A percentile compares a stretch with the other conserved stretches of the same genome.
phyloP scores from a whole-genome alignment of 1,140 invertebrate species.

The Lepeophtheirus salmonis region DNA sequence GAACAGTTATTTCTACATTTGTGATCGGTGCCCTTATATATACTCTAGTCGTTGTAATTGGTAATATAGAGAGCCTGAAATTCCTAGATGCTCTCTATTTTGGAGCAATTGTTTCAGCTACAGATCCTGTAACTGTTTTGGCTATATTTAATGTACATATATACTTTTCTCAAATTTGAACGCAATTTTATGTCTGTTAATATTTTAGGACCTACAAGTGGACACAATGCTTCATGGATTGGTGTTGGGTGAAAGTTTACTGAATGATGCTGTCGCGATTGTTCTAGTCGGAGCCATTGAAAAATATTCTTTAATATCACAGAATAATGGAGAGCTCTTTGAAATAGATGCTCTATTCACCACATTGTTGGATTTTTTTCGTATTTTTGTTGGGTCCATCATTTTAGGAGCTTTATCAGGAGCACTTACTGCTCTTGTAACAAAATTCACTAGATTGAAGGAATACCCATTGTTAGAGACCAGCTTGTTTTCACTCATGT shows the following conservation, averaged over 20 bases:
- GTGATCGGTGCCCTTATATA: slow-evolving; percentile 49
- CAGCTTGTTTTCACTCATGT: slow-evolving; percentile 86
- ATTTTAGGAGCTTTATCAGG: slow-evolving; percentile 74
- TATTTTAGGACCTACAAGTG: slow-evolving; percentile 77
- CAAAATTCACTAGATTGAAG: slow-evolving; percentile 56
- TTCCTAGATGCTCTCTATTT: slow-evolving; percentile 86
- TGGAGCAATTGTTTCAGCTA: slow-evolving; percentile 86
- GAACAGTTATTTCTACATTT: slow-evolving; percentile 19
- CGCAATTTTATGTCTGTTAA: neutral
- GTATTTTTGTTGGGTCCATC: slow-evolving; percentile 73
- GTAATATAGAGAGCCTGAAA: slow-evolving; percentile 45
- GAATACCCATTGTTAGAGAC: slow-evolving; percentile 87
- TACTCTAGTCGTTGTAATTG: slow-evolving; percentile 59
- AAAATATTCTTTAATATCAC: slow-evolving; percentile 55
- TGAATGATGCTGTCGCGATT: slow-evolving; percentile 94
- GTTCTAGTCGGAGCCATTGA: slow-evolving; percentile 50
- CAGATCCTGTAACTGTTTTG: slow-evolving; percentile 75
- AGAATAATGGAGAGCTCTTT: slow-evolving; percentile 42
- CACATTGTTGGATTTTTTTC: slow-evolving; percentile 69
- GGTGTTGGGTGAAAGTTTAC: slow-evolving; percentile 90
- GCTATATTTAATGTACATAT: slow-evolving; percentile 39
- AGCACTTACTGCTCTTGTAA: slow-evolving; percentile 55
- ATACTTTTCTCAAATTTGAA: no score
- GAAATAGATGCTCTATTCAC: slow-evolving; percentile 62
- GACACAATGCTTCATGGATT: slow-evolving; percentile 93